phyloP scores from a whole-genome alignment of 2,888 invertebrate species.

The Drosophila putrida region DNA sequence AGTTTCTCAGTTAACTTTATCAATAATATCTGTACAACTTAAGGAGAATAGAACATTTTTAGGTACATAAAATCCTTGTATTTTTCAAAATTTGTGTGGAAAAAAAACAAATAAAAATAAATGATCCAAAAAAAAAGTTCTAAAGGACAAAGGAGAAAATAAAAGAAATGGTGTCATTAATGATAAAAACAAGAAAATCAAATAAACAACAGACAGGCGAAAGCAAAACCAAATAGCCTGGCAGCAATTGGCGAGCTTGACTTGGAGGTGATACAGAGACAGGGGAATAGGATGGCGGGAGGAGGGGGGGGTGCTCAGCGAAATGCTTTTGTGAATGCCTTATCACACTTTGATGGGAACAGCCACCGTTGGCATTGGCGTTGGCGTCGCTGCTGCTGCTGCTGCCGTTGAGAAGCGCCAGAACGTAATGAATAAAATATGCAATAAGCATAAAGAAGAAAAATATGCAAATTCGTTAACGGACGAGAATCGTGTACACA shows the following conservation, averaged over 20 bases:
- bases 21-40: too few species aligned
- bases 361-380: slow-evolving; percentile 27
- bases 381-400: slow-evolving; percentile 30
- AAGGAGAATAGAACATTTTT: too few species aligned
- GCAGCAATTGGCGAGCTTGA: slow-evolving; percentile 27
- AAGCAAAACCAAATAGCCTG: slow-evolving; percentile 35
- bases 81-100: too few species aligned
- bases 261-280: not conserved
- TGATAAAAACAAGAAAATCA: slow-evolving; percentile 42
- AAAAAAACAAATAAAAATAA: not conserved
- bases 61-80: too few species aligned
- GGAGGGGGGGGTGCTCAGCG: not conserved
- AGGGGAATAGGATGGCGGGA: not conserved
- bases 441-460: slow-evolving; percentile 74
- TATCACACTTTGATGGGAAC: slow-evolving; percentile 68
- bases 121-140: not conserved
- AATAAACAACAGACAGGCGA: slow-evolving; percentile 32
- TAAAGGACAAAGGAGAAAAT: slow-evolving; percentile 14
- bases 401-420: slow-evolving; percentile 54
- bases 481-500: slow-evolving; percentile 1
- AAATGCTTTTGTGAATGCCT: slow-evolving; percentile 72
- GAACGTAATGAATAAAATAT: slow-evolving; percentile 80
- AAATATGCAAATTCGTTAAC: slow-evolving; percentile 73
- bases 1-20: not conserved
- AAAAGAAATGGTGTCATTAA: slow-evolving; percentile 55